Conservation (phyloP, 1,140 invertebrate genomes). For the Helicorthomorpha holstii region DNA sequence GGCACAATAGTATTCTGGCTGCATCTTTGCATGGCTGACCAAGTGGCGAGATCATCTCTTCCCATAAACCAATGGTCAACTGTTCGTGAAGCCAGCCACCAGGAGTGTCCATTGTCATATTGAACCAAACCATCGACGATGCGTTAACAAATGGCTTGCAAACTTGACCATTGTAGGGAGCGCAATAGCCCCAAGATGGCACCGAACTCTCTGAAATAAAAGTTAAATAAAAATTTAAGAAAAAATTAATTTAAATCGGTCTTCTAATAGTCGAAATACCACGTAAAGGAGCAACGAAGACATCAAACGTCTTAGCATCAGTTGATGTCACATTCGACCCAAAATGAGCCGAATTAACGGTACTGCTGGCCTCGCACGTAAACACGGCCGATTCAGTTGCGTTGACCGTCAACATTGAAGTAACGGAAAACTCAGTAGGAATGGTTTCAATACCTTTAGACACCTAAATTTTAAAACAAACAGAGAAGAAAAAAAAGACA, state of each 20-base stretch:
- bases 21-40: conserved; percentile 63
- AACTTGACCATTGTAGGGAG: conserved; percentile 68
- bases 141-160: conserved; percentile 60
- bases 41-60: conserved; percentile 59
- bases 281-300: conserved; percentile 8
- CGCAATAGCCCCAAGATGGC: conserved; percentile 49
- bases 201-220: not conserved
- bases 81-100: conserved; percentile 66
- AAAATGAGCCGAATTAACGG: too few relatives aligned
- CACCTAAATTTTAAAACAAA: not conserved
- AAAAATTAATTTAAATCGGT: not conserved
- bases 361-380: conserved; percentile 21
- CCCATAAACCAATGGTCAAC: conserved; percentile 61
- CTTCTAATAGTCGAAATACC: not conserved
- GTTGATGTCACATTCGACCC: conserved; percentile 7
- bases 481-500: not conserved
- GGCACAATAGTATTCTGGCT: conserved; percentile 72
- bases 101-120: conserved; percentile 41
- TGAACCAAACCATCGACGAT: conserved; percentile 63
- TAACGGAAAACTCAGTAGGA: conserved; percentile 12
- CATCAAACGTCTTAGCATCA: conserved; percentile 8
- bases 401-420: conserved; percentile 20
- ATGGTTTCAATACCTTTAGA: not conserved
- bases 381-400: conserved; percentile 20
- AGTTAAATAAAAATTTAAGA: not conserved